Conservation (phyloP, 2,888 invertebrate genomes). For the Deladenus siricidicola region DNA sequence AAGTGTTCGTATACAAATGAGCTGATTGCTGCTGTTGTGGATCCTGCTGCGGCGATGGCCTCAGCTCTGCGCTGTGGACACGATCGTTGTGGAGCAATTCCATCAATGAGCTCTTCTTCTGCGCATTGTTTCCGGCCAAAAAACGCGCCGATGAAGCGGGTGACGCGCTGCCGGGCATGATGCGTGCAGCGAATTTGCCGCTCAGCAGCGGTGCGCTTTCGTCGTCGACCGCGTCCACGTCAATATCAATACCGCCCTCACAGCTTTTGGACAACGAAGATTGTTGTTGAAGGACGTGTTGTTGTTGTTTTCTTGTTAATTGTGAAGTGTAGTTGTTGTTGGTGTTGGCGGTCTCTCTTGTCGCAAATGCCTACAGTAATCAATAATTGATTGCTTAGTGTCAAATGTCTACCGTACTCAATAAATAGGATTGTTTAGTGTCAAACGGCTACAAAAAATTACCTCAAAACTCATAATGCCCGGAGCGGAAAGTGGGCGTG, state of each 20-base stretch:
- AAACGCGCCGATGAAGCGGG: neutral
- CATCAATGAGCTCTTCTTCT: constrained; percentile 1
- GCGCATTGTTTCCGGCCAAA: neutral
- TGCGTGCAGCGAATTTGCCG: neutral
- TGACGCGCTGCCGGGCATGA: too few relatives aligned
- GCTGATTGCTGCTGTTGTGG: too few relatives aligned
- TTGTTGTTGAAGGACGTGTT: neutral
- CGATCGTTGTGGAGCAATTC: neutral
- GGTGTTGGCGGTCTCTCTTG: neutral
- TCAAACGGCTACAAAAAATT: neutral
- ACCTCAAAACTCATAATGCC: constrained; percentile 31
- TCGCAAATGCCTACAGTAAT: constrained; percentile 6
- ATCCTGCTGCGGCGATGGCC: too few relatives aligned
- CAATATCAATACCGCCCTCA: neutral
- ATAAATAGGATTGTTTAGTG: neutral
- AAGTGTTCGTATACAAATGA: constrained; percentile 1
- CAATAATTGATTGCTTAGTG: neutral
- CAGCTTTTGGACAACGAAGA: neutral
- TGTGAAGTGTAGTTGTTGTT: neutral
- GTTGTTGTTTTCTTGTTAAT: too few relatives aligned
- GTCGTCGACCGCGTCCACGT: neutral
- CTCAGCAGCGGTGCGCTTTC: constrained; percentile 10
- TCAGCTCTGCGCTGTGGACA: constrained; percentile 3
- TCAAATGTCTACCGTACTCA: neutral
- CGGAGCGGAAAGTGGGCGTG: constrained; percentile 26